phyloP scores from a whole-genome alignment of 1,140 invertebrate genomes.

The Drosophila auraria region DNA sequence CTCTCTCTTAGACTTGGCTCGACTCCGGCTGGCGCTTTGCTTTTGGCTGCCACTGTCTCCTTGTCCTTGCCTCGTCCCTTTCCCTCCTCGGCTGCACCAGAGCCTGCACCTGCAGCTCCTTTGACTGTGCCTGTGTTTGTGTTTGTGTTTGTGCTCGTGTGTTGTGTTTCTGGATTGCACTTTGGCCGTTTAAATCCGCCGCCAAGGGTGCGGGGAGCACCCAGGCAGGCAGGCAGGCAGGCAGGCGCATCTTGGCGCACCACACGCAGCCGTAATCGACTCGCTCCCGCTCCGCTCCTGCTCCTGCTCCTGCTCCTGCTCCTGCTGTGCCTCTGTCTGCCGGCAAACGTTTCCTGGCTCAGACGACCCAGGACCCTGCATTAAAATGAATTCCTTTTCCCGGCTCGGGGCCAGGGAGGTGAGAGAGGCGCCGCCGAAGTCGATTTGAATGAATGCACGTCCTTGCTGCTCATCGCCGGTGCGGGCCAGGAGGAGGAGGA shows the following conservation, averaged over 20 bases:
- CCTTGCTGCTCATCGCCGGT: constrained; percentile 40
- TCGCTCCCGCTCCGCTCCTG: constrained; percentile 7
- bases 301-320: background rate
- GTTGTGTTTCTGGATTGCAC: constrained; percentile 61
- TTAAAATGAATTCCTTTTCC: constrained; percentile 80
- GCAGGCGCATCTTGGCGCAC: constrained; percentile 73
- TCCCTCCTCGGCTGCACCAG: constrained; percentile 4
- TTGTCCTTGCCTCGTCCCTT: constrained; percentile 13
- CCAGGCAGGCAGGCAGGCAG: constrained; percentile 50
- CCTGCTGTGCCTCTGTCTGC: constrained; percentile 9
- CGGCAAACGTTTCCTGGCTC: constrained; percentile 64
- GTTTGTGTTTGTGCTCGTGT: constrained; percentile 35
- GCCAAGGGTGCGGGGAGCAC: constrained; percentile 18
- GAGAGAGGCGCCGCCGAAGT: constrained; percentile 21
- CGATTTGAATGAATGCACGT: constrained; percentile 81
- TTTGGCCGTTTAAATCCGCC: constrained; percentile 72
- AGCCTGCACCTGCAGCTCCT: constrained; percentile 9
- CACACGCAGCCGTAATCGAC: constrained; percentile 71
- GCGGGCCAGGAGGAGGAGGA: background rate
- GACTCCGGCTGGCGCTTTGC: constrained; percentile 42
- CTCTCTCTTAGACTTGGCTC: constrained; percentile 50
- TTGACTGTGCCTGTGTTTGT: constrained; percentile 20
- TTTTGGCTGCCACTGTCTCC: constrained; percentile 50
- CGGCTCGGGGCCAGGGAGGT: constrained; percentile 12
- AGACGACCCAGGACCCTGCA: constrained; percentile 32